Percentiles rank a stretch among this genome's conserved stretches.
These are phyloP conservation scores for Sinotaia quadrata DNA, from an alignment of 2,888 invertebrate species.

Conservation along the genomic window DNA sequence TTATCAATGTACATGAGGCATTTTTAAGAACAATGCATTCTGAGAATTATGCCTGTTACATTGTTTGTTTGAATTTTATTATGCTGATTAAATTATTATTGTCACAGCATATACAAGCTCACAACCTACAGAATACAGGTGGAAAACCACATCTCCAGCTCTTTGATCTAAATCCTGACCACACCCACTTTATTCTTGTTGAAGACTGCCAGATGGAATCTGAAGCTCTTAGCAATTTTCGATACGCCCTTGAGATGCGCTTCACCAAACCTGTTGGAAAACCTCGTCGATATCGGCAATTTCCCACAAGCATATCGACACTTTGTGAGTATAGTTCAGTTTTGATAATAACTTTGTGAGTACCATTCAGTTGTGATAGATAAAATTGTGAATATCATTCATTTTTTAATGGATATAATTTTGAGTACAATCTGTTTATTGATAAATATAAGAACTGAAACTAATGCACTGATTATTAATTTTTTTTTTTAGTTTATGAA, in stretches of 20 bases:
- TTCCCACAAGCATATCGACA: constrained; percentile 22
- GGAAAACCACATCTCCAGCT: constrained; percentile 38
- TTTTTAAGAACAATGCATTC: no score
- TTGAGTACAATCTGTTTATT: no score
- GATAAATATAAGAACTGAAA: no score
- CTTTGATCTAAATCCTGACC: constrained; percentile 68
- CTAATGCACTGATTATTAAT: no score
- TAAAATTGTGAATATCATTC: no score
- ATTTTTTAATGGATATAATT: no score
- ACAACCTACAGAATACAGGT: constrained; percentile 46
- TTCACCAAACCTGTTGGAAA: constrained; percentile 47
- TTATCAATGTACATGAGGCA: no score
- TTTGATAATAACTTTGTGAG: no score
- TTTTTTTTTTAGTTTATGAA: no score
- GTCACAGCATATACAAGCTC: constrained; percentile 23
- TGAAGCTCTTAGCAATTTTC: constrained; percentile 37
- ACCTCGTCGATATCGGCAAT: constrained; percentile 36
- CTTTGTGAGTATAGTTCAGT: constrained; percentile 17
- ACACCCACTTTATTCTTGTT: constrained; percentile 68
- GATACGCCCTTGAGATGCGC: constrained; percentile 51
- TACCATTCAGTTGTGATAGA: no score
- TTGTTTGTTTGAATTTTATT: background rate
- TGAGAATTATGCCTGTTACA: no score
- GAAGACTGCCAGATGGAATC: constrained; percentile 52
- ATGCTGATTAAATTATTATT: no score